Evolutionary conservation across 1,140 invertebrate species (phyloP).

Genomic region (Drosophila lini): DNA sequence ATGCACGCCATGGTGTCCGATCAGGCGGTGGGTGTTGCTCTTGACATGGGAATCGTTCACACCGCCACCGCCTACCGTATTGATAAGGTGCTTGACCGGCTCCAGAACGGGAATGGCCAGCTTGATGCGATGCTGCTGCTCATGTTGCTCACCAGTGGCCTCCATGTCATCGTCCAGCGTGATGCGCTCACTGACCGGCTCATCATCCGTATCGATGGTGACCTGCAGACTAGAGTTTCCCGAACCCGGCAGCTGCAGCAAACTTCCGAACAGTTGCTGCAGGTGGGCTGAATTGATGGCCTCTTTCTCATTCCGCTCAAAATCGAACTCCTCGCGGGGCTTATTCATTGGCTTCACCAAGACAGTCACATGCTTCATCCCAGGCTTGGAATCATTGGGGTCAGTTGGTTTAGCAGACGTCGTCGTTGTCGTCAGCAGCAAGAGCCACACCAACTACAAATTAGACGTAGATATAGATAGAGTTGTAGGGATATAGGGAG

Average conservation of each 20-base stretch:
- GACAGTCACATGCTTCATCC: conserved; percentile 58
- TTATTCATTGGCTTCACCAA: conserved; percentile 42
- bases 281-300: conserved; percentile 57
- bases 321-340: conserved; percentile 61
- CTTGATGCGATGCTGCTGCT: conserved; percentile 64
- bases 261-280: conserved; percentile 54
- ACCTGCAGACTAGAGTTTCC: conserved; percentile 36
- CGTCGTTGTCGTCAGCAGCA: conserved; percentile 41
- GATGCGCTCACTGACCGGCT: conserved; percentile 46
- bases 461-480: not conserved
- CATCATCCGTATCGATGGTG: conserved; percentile 54
- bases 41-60: conserved; percentile 70
- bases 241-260: conserved; percentile 47
- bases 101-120: conserved; percentile 72
- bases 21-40: conserved; percentile 60
- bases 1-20: conserved; percentile 61
- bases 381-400: conserved; percentile 1
- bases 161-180: conserved; percentile 54
- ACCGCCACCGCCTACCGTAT: conserved; percentile 67
- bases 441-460: conserved; percentile 54
- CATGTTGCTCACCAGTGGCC: conserved; percentile 54
- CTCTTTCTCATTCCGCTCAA: conserved; percentile 65
- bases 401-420: conserved; percentile 26
- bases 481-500: conserved; percentile 7
- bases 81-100: conserved; percentile 72